phyloP scores from a whole-genome alignment of 2,113 vertebrate genomes.

The Capreolus pygargus region DNA sequence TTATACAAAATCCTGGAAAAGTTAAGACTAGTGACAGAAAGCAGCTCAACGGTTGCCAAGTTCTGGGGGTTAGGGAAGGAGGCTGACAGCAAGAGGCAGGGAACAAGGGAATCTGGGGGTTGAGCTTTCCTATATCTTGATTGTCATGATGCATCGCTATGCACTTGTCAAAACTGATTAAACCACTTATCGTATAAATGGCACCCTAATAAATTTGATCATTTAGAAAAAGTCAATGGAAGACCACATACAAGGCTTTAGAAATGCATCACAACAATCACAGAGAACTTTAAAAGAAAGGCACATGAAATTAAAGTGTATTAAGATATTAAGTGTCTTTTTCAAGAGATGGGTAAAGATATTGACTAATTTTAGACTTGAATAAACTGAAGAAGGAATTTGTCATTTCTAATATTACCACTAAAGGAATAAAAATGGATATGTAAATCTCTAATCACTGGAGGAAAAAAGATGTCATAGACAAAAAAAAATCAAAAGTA shows the following conservation, averaged over 20 bases:
- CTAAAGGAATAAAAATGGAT: not conserved
- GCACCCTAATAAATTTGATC: not conserved
- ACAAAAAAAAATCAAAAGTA: not conserved
- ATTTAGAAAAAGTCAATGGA: not conserved
- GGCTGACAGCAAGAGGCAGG: rapidly evolving
- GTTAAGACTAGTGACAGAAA: not conserved
- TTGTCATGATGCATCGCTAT: not conserved
- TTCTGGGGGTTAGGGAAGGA: not conserved
- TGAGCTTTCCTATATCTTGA: not conserved
- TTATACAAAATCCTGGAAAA: not conserved
- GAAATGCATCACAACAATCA: not conserved
- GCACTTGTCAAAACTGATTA: not conserved
- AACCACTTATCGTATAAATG: not conserved
- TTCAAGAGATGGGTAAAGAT: slow-evolving; percentile 6
- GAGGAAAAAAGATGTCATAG: not conserved
- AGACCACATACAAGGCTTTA: not conserved
- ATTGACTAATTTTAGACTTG: slow-evolving; percentile 23
- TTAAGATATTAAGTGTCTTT: slow-evolving; percentile 33
- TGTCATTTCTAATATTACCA: not conserved
- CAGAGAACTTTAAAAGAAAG: not conserved
- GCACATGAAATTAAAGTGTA: not conserved
- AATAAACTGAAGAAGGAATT: slow-evolving; percentile 31
- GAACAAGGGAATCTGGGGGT: not conserved
- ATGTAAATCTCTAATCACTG: not conserved
- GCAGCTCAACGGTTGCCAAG: not conserved